Evolutionary conservation across 2,888 invertebrate genomes (phyloP), one percentile per base, ranked within the genome.

Genomic region (Neoitamus cyanurus): DNA sequence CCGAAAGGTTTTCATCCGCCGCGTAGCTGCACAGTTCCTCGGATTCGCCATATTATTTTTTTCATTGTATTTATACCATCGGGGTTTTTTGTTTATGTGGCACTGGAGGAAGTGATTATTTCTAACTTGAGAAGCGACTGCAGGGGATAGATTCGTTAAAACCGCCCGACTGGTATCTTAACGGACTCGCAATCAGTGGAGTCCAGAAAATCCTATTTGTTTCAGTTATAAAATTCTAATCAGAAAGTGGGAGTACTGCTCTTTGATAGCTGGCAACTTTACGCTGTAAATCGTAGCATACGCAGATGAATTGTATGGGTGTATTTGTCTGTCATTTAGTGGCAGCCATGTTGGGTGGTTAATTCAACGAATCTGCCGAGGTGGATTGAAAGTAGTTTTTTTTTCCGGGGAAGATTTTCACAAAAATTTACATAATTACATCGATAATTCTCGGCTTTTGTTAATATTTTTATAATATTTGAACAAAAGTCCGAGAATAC

Each of bases 301-400:
- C 78, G 31, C 15, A 7, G 31, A 34, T 15, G 15, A 15, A n/a
- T 9, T 4, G 20, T 15, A 31, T 31, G 13, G 13, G 3, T 30
- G 78, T 78, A 13, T 78, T 78, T 46, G 48, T 78, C 78, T 78
- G 78, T 78, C 78, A 78, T 31, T 42, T 6, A 48, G 58, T 77
- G 85, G 75, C 83, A 84, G 87, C 87, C 87, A 87, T 87, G 87
- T 87, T 87, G 87, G 87, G 86, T 87, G 88, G 84, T 84, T 31
- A 77, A 77, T 68, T 75, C 78, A 48, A 78, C 78, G 78, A 78
- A 42, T 58, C 48, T 31, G 28, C 31, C 31, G 37, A 31, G 70
- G 70, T 30, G 70, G 34, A 70, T 25, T 70, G 70, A 34, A 58
- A 70, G 70, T 30, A 25, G 30, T 20, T 70, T 70, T 58, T n/a